These are phyloP conservation scores for Drosophila ezoana DNA, from an alignment of 2,888 invertebrate genomes.

Conservation along the genomic window DNA sequence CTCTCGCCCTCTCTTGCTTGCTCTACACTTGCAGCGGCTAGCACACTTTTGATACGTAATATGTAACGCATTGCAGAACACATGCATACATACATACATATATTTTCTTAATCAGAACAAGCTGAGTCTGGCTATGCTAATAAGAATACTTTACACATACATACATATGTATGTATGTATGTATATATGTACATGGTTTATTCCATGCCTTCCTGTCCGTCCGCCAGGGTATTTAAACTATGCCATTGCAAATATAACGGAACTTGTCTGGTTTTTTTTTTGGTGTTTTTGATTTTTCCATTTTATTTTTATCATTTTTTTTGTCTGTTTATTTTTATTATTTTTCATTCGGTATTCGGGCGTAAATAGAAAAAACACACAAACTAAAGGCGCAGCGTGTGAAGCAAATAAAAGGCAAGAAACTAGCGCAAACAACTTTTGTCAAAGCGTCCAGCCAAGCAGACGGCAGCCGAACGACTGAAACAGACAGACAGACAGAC, in stretches of 20 bases:
- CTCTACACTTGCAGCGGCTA: not conserved
- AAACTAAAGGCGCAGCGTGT: conserved; percentile 61
- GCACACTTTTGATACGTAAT: not conserved
- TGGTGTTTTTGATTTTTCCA: conserved; percentile 19
- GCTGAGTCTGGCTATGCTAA: not conserved
- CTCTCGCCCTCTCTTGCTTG: not conserved
- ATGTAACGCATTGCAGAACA: not conserved
- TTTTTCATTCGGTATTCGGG: conserved; percentile 36
- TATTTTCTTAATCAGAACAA: no score
- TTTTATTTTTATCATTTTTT: conserved; percentile 15
- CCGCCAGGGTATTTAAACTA: not conserved
- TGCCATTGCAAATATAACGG: not conserved
- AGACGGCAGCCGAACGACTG: conserved; percentile 21
- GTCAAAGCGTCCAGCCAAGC: conserved; percentile 49
- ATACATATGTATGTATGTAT: no score
- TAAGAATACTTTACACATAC: no score
- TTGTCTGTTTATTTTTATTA: conserved; percentile 6
- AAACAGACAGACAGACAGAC: conserved; percentile 4
- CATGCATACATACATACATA: not conserved
- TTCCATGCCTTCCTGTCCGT: not conserved
- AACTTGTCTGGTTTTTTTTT: not conserved
- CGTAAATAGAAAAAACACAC: conserved; percentile 15
- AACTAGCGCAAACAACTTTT: conserved; percentile 71
- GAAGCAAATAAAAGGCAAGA: conserved; percentile 62
- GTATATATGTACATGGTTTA: not conserved